Evolutionary conservation across 2,113 vertebrate species (phyloP).

Genomic region (Neogobius melanostomus): DNA sequence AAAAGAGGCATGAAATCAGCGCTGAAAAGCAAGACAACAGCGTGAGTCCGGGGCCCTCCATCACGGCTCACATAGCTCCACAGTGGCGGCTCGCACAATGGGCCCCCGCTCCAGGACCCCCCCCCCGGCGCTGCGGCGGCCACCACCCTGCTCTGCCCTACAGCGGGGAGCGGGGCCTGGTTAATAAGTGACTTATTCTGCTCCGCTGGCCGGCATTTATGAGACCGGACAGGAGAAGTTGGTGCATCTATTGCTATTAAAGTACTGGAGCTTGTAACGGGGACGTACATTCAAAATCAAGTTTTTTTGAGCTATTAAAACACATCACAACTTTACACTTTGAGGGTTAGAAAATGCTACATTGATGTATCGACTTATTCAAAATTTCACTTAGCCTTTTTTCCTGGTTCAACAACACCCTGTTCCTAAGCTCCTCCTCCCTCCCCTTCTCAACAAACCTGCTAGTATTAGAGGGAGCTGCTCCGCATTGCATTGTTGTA

Average conservation of each 20-base stretch:
- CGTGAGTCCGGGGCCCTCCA: conserved; percentile 93
- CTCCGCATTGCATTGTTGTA: too few species aligned
- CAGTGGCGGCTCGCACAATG: conserved; percentile 90
- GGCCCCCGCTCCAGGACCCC: conserved; percentile 81
- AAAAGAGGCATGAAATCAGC: conserved; percentile 99
- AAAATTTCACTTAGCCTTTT: too few species aligned
- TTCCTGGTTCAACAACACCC: too few species aligned
- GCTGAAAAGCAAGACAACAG: conserved; percentile 98
- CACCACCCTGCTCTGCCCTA: conserved; percentile 59
- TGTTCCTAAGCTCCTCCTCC: too few species aligned
- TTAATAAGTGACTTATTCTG: conserved; percentile 99
- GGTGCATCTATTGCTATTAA: conserved; percentile 78
- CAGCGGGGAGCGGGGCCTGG: conserved; percentile 88
- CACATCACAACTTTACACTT: too few species aligned
- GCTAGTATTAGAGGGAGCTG: too few species aligned
- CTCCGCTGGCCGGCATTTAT: conserved; percentile 91
- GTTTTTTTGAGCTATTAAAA: too few species aligned
- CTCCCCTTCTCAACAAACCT: too few species aligned
- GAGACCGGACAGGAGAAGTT: conserved; percentile 83
- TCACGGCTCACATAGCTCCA: conserved; percentile 91
- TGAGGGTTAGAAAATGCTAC: too few species aligned
- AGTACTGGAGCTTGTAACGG: too few species aligned
- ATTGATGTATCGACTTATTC: too few species aligned
- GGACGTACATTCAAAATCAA: too few species aligned
- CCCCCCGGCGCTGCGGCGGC: conserved; percentile 52